Base-by-base conservation (phyloP, 2,888 invertebrate genomes). In the Hydrotaea diabolus region DNA sequence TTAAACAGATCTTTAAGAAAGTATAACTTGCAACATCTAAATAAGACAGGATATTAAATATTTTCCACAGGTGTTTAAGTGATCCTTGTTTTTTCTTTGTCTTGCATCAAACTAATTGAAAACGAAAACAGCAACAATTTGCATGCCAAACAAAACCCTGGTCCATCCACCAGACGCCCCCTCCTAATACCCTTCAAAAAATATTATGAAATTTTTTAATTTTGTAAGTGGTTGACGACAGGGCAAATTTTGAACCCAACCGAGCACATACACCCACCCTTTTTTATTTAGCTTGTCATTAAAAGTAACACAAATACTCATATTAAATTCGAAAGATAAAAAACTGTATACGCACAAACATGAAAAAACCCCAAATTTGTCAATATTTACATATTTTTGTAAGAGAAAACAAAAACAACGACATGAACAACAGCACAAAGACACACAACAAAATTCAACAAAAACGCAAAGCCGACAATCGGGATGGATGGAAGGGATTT, bases 301-400 rank as follows among this genome's bases (percentile, higher is more conserved):
- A n/a, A 8, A 3, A 36, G 36, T 8, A n/a, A 36, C 36, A 36
- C 36, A 36, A 36, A 36, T 3, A 5, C 49, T 49, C 49, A 31
- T 8, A 62, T 36, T 31, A 59, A 26, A 59, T 23, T 21, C 7
- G 17, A 57, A 23, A 59, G 0, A 59, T 26, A 26, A 62, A 15
- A 62, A 11, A 23, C 23, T 11, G 13, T n/a, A 36, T 62, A 36
- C 2, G n/a, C 39, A 62, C 31, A 23, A 59, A 31, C 31, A n/a
- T 62, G 0, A 49, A 49, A 49, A 59, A 62, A 62, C 31, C 62
- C 36, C 31, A 62, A 62, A 36, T 62, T 62, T 62, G 62, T 62
- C 62, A 62, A 62, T 62, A 62, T 62, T 62, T 62, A 17, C 62
- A 62, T 62, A 62, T 31, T 62, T 62, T 31, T 62, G n/a, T 31